phyloP scores from a whole-genome alignment of 1,140 invertebrate species.

The Pseudomyrmex pallidus region DNA sequence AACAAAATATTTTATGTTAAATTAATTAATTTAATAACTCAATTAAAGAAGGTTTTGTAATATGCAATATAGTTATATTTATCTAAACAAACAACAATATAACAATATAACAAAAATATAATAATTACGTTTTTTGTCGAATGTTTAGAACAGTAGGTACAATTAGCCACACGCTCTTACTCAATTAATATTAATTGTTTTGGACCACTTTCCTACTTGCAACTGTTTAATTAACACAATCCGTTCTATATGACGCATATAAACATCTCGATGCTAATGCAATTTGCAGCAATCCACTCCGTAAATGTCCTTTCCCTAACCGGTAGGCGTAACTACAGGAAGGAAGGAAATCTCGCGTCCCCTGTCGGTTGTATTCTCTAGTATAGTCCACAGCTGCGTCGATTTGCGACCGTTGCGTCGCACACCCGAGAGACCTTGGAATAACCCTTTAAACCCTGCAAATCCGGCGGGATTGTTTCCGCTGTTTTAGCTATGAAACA shows the following conservation, averaged over 20 bases:
- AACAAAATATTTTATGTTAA: no score
- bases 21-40: no score
- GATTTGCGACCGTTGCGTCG: conserved; percentile 17
- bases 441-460: conserved; percentile 33
- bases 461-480: conserved; percentile 48
- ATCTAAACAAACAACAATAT: no score
- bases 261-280: neutral
- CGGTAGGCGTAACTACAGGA: conserved; percentile 19
- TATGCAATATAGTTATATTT: no score
- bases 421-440: conserved; percentile 13
- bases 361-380: neutral
- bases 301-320: neutral
- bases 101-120: no score
- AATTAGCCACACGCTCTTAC: neutral
- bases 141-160: no score
- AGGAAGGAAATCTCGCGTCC: conserved; percentile 14
- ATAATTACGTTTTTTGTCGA: no score
- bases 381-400: neutral
- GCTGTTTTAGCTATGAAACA: conserved; percentile 46
- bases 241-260: neutral
- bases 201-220: neutral
- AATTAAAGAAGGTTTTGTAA: no score
- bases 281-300: neutral
- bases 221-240: neutral
- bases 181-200: neutral